phyloP scores from a whole-genome alignment of 2,113 vertebrate genomes.

The Choloepus hoffmanni region DNA sequence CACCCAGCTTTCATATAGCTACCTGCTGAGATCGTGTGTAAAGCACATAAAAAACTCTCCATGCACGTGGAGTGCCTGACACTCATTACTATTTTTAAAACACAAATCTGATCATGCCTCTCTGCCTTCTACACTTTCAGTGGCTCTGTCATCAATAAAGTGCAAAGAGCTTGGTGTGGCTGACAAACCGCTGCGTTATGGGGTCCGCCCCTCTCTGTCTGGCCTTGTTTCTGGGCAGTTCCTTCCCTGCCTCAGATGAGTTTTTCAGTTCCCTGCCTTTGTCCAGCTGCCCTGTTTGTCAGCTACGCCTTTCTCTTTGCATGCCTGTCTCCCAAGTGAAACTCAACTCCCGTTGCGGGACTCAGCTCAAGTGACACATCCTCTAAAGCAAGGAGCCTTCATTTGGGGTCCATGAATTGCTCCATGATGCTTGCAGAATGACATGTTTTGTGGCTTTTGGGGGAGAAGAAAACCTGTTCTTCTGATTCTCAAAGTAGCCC shows the following conservation, averaged over 20 bases:
- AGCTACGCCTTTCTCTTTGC: neutral
- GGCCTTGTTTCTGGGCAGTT: neutral
- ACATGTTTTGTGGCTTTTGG: neutral
- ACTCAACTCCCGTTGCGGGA: conserved; percentile 16
- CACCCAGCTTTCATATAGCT: neutral
- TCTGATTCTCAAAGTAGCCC: neutral
- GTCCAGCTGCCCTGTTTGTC: neutral
- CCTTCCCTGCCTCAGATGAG: neutral
- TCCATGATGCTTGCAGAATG: neutral
- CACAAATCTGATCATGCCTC: neutral
- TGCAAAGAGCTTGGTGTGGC: neutral
- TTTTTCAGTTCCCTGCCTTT: neutral
- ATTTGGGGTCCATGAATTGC: neutral
- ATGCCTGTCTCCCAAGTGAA: neutral
- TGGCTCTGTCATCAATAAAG: neutral
- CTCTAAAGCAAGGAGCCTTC: neutral
- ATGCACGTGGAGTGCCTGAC: neutral
- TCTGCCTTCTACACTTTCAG: neutral
- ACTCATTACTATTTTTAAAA: neutral
- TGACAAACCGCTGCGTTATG: rapidly evolving
- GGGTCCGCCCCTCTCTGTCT: neutral
- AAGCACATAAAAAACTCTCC: neutral
- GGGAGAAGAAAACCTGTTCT: neutral
- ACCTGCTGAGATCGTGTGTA: neutral
- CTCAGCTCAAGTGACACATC: conserved; percentile 45